Percentiles rank a stretch among this genome's conserved stretches.
Evolutionary conservation across 1,140 invertebrate species (phyloP).

Genomic region (Papilio polytes): DNA sequence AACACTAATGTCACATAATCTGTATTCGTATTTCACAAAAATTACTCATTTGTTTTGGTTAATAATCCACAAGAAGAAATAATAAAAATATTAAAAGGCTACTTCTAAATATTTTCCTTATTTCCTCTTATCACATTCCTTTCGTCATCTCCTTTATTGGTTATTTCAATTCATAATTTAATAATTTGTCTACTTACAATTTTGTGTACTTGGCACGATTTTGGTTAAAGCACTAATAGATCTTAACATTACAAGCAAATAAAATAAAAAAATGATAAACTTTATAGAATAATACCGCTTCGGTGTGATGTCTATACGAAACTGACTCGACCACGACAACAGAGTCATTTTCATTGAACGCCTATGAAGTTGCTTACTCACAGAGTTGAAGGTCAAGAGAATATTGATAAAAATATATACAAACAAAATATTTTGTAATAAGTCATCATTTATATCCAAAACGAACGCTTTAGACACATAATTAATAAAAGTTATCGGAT

Average conservation of each 20-base stretch:
- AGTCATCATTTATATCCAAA: background rate
- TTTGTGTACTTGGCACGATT: slow-evolving; percentile 46
- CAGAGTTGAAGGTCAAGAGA: slow-evolving; percentile 32
- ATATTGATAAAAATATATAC: slow-evolving; percentile 37
- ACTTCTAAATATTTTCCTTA: background rate
- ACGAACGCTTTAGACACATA: background rate
- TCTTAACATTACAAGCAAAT: slow-evolving; percentile 56
- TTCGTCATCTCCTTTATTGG: background rate
- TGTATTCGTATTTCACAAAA: background rate
- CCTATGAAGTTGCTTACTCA: slow-evolving; percentile 29
- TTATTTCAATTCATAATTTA: background rate
- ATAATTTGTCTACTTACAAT: slow-evolving; percentile 51
- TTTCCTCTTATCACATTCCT: background rate
- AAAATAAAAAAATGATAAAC: slow-evolving; percentile 22
- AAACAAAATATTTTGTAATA: slow-evolving; percentile 27
- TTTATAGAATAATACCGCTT: background rate
- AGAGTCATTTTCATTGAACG: slow-evolving; percentile 28
- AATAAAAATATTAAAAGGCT: background rate
- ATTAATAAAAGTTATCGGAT: background rate
- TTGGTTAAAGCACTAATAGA: slow-evolving; percentile 52
- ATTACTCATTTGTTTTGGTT: background rate
- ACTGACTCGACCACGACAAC: slow-evolving; percentile 23
- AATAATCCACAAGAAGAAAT: background rate
- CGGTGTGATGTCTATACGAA: background rate
- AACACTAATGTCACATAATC: slow-evolving; percentile 11